phyloP scores from a whole-genome alignment of 2,113 vertebrate species.

The Petrocephalus zakoni region DNA sequence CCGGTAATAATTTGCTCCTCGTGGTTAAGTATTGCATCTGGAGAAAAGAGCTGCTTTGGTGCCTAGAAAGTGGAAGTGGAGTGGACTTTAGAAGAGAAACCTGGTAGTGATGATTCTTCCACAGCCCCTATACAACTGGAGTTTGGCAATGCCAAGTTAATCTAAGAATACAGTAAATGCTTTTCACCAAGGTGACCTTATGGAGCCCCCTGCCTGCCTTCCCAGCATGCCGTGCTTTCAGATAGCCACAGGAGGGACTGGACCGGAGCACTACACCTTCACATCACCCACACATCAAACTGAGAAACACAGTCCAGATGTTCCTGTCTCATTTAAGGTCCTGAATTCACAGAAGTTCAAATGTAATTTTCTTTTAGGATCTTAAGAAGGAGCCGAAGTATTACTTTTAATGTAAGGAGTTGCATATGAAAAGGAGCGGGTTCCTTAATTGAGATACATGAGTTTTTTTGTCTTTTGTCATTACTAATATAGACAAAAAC shows the following conservation, averaged over 20 bases:
- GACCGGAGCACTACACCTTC: background rate
- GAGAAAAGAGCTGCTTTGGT: too few species aligned
- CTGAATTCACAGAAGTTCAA: background rate
- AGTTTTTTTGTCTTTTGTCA: background rate
- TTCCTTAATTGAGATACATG: background rate
- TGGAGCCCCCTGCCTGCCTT: background rate
- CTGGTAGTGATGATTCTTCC: background rate
- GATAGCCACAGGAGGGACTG: background rate
- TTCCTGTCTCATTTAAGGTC: background rate
- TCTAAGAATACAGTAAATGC: background rate
- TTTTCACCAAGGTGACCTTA: background rate
- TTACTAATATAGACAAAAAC: background rate
- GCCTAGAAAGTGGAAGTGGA: background rate
- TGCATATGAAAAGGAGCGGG: background rate
- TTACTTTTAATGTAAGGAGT: background rate
- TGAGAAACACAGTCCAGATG: background rate
- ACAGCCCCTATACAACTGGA: background rate
- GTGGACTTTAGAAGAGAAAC: background rate
- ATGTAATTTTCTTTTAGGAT: background rate
- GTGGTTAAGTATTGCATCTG: conserved; percentile 44
- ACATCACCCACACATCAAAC: background rate
- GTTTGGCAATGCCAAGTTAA: conserved; percentile 16
- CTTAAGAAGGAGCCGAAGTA: background rate
- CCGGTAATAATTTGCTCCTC: conserved; percentile 41
- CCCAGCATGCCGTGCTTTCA: background rate